Percentiles rank a stretch among this genome's conserved stretches.
Evolutionary conservation across 2,888 invertebrate genomes (phyloP).

Genomic region (Copidosoma aretas): DNA sequence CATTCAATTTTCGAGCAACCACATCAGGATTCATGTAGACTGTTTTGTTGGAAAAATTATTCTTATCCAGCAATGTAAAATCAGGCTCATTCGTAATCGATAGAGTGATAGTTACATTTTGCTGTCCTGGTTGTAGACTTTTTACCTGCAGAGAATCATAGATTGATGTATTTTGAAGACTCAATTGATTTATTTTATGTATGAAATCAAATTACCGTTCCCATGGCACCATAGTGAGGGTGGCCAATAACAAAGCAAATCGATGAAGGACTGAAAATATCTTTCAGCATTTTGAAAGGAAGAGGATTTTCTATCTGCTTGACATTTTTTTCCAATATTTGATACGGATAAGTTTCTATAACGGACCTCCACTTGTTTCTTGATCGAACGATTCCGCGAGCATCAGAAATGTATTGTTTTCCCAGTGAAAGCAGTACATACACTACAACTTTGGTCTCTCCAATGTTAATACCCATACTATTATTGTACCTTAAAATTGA

Average conservation of each 20-base stretch:
- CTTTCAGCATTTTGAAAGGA: constrained; percentile 63
- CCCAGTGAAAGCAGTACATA: constrained; percentile 79
- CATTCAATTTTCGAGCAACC: constrained; percentile 69
- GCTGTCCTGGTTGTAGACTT: constrained; percentile 64
- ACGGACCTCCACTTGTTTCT: constrained; percentile 76
- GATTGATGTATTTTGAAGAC: background rate
- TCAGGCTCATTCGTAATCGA: constrained; percentile 65
- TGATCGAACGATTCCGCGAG: constrained; percentile 69
- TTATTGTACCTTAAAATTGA: constrained; percentile 70
- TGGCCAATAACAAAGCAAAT: constrained; percentile 78
- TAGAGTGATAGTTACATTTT: constrained; percentile 69
- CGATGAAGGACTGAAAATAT: constrained; percentile 73
- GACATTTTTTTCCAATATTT: constrained; percentile 70
- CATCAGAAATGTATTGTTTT: constrained; percentile 67
- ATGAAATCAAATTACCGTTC: constrained; percentile 67
- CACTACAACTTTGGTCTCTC: constrained; percentile 72
- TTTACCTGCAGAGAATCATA: constrained; percentile 63
- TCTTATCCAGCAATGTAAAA: constrained; percentile 57
- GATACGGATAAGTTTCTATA: constrained; percentile 73
- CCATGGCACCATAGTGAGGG: constrained; percentile 82
- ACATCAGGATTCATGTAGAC: constrained; percentile 67
- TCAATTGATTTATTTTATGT: background rate
- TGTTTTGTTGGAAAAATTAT: constrained; percentile 48
- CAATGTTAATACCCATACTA: constrained; percentile 80
- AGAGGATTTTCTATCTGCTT: constrained; percentile 59